Base-by-base conservation (phyloP, 2,113 vertebrate species). In the Marcusenius ussheri region DNA sequence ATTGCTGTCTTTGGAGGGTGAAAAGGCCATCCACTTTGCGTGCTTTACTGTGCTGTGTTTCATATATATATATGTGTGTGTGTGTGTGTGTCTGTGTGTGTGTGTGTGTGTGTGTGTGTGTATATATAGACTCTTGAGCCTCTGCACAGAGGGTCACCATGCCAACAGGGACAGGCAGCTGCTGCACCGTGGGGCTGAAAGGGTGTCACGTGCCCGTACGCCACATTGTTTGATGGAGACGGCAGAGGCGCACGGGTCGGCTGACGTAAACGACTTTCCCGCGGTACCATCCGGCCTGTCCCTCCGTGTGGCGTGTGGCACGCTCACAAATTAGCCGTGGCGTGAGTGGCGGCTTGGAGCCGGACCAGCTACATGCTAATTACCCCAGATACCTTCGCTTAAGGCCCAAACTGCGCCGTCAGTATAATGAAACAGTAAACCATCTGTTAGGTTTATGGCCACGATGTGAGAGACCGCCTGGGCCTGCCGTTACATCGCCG, bases 1-100 rank as follows among this genome's bases (percentile, higher is more conserved):
- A 46, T 92, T 92, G 56, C 56, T 88, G 53, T 66, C 39, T 88
- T 62, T 50, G 39, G 35, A 8, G 56, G n/a, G 13, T 15, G n/a
- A 39, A 87, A 53, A 87, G 15, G 15, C 49, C 50, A 56, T 2
- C 50, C 50, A 53, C 50, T 56, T 87, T 19, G 13, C 27, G 9
- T 49, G 84, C 84, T 49, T 47, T 49, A 15, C 21, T 27, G 84
- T 27, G 84, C 47, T 50, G 46, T 31, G 8, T 49, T 39, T 87
- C n/a, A 51, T 51, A 11, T 74, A 24, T 8, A n/a, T 83, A 45
- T 50, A 51, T 86, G 35, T 49, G 0, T 51, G 0, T 50, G 2
- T 49, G 9, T 49, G 77, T 35, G 39, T 83, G 27, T 39, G 21
- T 83, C 3, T 47, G 46, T 49, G 10, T 49, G 47, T 49, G 49